Conservation (phyloP, 2,113 vertebrate genomes). For the Eudyptes chrysolophus region DNA sequence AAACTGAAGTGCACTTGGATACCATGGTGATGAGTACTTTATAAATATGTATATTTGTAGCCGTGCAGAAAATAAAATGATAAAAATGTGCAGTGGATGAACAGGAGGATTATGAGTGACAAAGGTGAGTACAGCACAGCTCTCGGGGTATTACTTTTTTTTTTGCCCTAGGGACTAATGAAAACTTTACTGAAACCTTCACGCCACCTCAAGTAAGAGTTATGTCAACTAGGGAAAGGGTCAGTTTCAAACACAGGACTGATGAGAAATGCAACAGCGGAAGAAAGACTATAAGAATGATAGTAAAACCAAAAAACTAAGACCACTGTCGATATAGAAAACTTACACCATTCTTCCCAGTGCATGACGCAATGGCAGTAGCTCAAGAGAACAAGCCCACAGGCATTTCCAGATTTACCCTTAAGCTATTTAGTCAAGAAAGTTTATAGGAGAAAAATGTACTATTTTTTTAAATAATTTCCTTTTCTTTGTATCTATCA, state of each 20-base stretch:
- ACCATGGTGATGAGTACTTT: constrained; percentile 20
- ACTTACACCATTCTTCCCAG: neutral
- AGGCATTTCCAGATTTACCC: neutral
- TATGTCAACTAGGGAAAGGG: neutral
- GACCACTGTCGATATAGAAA: neutral
- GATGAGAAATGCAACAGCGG: neutral
- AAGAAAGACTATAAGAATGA: neutral
- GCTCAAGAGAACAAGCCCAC: neutral
- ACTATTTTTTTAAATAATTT: neutral
- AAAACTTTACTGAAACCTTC: neutral
- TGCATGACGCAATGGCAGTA: neutral
- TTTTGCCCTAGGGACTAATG: neutral
- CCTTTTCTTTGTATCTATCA: neutral
- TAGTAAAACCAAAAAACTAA: neutral
- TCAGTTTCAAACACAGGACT: neutral
- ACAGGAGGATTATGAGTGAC: neutral
- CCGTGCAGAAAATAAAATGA: neutral
- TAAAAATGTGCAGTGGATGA: neutral
- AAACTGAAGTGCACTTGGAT: constrained; percentile 23
- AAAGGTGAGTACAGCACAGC: neutral
- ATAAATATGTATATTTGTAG: constrained; percentile 17
- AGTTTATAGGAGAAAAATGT: neutral
- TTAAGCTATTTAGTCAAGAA: neutral
- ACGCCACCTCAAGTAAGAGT: neutral
- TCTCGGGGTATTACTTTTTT: neutral